Base-by-base conservation (phyloP, 1,140 invertebrate species). In the Ericerus pela region DNA sequence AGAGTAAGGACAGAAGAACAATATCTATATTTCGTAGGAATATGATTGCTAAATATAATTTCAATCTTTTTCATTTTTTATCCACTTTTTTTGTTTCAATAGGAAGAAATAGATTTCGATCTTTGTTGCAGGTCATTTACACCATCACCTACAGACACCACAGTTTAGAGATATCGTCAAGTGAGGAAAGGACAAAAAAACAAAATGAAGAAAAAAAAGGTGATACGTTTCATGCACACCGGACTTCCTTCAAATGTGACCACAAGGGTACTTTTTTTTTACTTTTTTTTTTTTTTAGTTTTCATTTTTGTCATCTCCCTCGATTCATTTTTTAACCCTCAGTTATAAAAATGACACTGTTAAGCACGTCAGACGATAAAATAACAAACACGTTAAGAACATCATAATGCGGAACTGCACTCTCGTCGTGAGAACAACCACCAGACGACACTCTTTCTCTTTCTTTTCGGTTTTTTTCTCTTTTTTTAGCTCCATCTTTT, bases 321-420 rank as follows among this genome's bases (percentile, higher is more conserved):
- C n/a, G n/a, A n/a, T n/a, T n/a, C n/a, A n/a, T n/a, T 47, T 47
- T 47, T 22, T 22, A 47, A 24, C 41, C 41, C 41, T 47, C 16
- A 24, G 22, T 47, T 24, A 24, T 18, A 47, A 47, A 47, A 47
- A 47, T 47, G 41, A 47, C 11, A 47, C 41, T 47, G 22, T 24
- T 14, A 47, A 47, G 20, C 41, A 47, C 30, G n/a, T n/a, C n/a
- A 33, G 8, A 33, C 8, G 30, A 33, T 10, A 33, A 33, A 33
- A 33, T n/a, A n/a, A 18, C 18, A 24, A 38, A 10, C 8, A 20
- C 41, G 41, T 24, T 47, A 47, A 47, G n/a, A 47, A 47, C 26
- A 47, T 24, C 41, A 47, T n/a, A n/a, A n/a, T n/a, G n/a, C n/a
- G n/a, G n/a, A n/a, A n/a, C n/a, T n/a, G n/a, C n/a, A n/a, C n/a